Conservation (phyloP, 2,797 vertebrate genomes). For the Rhinogobio ventralis region DNA sequence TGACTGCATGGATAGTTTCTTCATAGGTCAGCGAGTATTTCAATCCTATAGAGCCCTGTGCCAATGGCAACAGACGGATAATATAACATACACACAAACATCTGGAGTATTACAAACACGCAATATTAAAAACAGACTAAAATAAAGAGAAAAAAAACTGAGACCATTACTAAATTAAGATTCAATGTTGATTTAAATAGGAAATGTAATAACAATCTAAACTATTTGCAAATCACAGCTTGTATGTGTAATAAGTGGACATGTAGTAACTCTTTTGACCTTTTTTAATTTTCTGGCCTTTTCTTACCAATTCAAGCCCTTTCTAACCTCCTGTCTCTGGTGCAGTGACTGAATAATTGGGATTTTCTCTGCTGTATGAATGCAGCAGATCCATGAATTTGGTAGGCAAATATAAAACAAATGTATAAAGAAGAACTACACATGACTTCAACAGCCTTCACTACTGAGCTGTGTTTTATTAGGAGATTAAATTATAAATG, state of each 20-base stretch:
- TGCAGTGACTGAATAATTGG: background rate
- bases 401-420: background rate
- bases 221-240: background rate
- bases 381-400: background rate
- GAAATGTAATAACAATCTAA: background rate
- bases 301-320: background rate
- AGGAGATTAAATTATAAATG: background rate
- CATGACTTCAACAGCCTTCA: background rate
- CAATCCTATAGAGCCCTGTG: slow-evolving; percentile 18
- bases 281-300: background rate
- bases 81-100: slow-evolving; percentile 19
- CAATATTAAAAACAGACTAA: background rate
- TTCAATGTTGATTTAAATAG: background rate
- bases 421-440: background rate
- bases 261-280: too few relatives aligned
- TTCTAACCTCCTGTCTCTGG: background rate
- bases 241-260: background rate
- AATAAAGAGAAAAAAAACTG: background rate
- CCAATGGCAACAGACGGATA: slow-evolving; percentile 32
- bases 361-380: slow-evolving; percentile 11
- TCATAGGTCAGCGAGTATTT: slow-evolving; percentile 51
- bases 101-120: background rate
- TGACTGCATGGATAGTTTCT: slow-evolving; percentile 36
- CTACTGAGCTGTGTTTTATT: background rate
- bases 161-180: background rate